phyloP scores from a whole-genome alignment of 1,140 invertebrate genomes.

The Brachystomella parvula region DNA sequence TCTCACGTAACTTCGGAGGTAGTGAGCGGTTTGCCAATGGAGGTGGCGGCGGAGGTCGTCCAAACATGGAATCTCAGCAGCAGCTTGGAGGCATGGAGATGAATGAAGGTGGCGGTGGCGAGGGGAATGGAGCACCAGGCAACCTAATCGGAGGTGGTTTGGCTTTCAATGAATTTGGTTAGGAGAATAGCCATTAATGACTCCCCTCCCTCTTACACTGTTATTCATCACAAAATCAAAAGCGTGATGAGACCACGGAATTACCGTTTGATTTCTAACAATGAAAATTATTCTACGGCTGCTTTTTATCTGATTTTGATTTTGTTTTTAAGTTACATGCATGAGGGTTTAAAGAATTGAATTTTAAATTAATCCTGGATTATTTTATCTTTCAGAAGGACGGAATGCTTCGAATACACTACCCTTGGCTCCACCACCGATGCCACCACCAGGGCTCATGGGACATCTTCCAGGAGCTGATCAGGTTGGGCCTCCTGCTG shows the following conservation, averaged over 20 bases:
- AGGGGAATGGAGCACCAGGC: neutral
- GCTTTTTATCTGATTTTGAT: constrained; percentile 20
- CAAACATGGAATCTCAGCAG: neutral
- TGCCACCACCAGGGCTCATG: constrained; percentile 35
- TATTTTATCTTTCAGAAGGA: neutral
- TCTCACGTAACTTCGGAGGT: constrained; percentile 16
- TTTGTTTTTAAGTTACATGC: neutral
- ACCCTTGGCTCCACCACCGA: constrained; percentile 35
- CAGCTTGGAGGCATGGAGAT: neutral
- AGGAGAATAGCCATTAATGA: neutral
- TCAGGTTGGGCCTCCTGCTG: constrained; percentile 5
- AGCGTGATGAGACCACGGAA: constrained; percentile 26
- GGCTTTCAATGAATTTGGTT: neutral
- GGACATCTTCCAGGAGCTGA: constrained; percentile 24
- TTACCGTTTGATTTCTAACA: constrained; percentile 26
- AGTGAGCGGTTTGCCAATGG: constrained; percentile 37
- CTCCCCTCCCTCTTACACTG: neutral
- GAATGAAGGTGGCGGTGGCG: neutral
- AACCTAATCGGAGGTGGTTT: constrained; percentile 4
- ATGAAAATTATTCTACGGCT: constrained; percentile 24
- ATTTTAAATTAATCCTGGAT: constrained; percentile 1
- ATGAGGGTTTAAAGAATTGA: neutral
- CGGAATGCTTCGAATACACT: constrained; percentile 4
- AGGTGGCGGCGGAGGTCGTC: neutral
- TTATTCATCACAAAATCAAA: neutral